These are phyloP conservation scores for Plebejus melissa DNA, from an alignment of 2,888 invertebrate species.

Conservation along the genomic window DNA sequence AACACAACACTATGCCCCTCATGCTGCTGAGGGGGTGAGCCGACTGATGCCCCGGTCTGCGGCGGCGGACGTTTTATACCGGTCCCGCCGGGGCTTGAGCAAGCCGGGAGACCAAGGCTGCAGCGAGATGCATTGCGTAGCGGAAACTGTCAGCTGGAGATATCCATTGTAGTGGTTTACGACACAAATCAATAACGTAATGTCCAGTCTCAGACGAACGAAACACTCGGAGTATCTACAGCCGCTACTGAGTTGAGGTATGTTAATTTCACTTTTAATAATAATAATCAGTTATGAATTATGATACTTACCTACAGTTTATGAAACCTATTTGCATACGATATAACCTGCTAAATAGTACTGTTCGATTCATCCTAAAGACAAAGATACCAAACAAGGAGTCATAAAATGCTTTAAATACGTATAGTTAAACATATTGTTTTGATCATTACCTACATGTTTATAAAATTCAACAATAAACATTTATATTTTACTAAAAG, in stretches of 20 bases:
- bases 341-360: no score
- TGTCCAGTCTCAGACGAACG: not conserved
- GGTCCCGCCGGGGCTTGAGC: slow-evolving; percentile 59
- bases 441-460: no score
- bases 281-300: not conserved
- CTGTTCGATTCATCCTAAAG: no score
- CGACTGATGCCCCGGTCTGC: slow-evolving; percentile 58
- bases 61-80: slow-evolving; percentile 67
- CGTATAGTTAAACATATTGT: no score
- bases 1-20: slow-evolving; percentile 61
- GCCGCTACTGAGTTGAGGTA: not conserved
- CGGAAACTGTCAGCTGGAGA: slow-evolving; percentile 41
- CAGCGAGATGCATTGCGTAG: slow-evolving; percentile 60
- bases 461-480: no score
- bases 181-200: slow-evolving; percentile 18
- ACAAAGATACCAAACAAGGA: no score
- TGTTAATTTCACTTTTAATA: not conserved
- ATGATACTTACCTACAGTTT: no score
- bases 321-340: no score
- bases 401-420: no score
- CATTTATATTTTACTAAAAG: no score
- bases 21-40: slow-evolving; percentile 54
- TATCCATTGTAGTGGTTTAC: slow-evolving; percentile 24
- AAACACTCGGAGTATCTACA: not conserved
- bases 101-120: slow-evolving; percentile 74